Percentiles rank a stretch among this genome's conserved stretches.
Evolutionary conservation across 2,888 invertebrate genomes (phyloP).

Genomic region (Autographa gamma): DNA sequence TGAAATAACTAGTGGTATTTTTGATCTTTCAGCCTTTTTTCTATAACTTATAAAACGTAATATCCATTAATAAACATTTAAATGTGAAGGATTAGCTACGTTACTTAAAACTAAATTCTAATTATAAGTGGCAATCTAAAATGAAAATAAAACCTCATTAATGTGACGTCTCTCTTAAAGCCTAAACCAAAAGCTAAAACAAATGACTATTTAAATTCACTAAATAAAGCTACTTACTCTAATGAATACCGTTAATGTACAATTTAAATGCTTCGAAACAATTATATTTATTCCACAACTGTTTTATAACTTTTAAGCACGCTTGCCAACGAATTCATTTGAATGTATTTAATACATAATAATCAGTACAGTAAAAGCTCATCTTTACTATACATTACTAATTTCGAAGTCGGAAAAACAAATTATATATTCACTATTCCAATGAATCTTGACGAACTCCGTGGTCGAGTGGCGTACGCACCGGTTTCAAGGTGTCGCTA

Average conservation of each 20-base stretch:
- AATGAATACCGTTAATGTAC: slow-evolving; percentile 42
- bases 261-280: slow-evolving; percentile 41
- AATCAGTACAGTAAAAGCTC: slow-evolving; percentile 27
- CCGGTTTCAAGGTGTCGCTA: no score
- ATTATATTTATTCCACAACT: slow-evolving; percentile 31
- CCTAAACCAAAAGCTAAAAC: slow-evolving; percentile 39
- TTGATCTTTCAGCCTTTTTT: no score
- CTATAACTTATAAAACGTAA: no score
- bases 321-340: slow-evolving; percentile 32
- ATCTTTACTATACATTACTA: slow-evolving; percentile 39
- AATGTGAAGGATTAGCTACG: background rate
- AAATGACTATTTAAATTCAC: slow-evolving; percentile 40
- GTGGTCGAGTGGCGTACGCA: no score
- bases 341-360: slow-evolving; percentile 34
- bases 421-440: background rate
- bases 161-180: slow-evolving; percentile 27
- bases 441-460: no score
- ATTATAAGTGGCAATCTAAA: slow-evolving; percentile 9
- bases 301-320: slow-evolving; percentile 29
- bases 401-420: slow-evolving; percentile 43
- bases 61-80: background rate
- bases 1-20: no score
- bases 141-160: slow-evolving; percentile 33
- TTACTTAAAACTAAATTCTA: slow-evolving; percentile 9
- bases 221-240: slow-evolving; percentile 37